Evolutionary conservation across 2,113 vertebrate species (phyloP).

Genomic region (Oncorhynchus mykiss): DNA sequence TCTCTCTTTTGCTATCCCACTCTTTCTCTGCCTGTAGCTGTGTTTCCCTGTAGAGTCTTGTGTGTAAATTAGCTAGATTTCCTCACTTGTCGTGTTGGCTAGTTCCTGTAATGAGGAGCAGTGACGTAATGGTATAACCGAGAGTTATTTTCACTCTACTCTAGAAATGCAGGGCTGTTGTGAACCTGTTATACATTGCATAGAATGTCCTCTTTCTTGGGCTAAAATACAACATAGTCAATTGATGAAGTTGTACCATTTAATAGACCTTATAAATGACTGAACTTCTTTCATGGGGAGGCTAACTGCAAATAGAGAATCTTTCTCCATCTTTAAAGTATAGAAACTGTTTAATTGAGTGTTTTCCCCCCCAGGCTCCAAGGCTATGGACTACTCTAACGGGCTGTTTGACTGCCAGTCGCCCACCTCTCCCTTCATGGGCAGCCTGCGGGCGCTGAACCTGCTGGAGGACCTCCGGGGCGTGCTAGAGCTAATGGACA

Average conservation of each 20-base stretch:
- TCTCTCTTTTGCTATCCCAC: not conserved
- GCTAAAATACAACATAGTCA: too few relatives aligned
- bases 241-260: too few relatives aligned
- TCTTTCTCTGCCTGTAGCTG: not conserved
- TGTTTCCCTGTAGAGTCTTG: not conserved
- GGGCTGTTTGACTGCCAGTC: constrained; percentile 97
- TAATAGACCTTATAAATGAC: too few relatives aligned
- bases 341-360: too few relatives aligned
- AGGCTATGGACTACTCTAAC: constrained; percentile 91
- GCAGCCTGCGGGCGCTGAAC: constrained; percentile 85
- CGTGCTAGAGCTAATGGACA: constrained; percentile 90
- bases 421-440: constrained; percentile 93
- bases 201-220: too few relatives aligned
- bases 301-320: too few relatives aligned
- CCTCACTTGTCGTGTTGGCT: not conserved
- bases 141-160: too few relatives aligned
- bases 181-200: too few relatives aligned
- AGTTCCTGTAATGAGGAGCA: not conserved
- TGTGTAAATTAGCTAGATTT: not conserved
- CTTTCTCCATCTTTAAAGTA: too few relatives aligned
- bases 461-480: constrained; percentile 89
- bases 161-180: too few relatives aligned
- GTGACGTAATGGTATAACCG: not conserved
- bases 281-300: too few relatives aligned
- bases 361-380: constrained; percentile 80